Base-by-base conservation (phyloP, 2,113 vertebrate species). In the Trematomus loennbergii region DNA sequence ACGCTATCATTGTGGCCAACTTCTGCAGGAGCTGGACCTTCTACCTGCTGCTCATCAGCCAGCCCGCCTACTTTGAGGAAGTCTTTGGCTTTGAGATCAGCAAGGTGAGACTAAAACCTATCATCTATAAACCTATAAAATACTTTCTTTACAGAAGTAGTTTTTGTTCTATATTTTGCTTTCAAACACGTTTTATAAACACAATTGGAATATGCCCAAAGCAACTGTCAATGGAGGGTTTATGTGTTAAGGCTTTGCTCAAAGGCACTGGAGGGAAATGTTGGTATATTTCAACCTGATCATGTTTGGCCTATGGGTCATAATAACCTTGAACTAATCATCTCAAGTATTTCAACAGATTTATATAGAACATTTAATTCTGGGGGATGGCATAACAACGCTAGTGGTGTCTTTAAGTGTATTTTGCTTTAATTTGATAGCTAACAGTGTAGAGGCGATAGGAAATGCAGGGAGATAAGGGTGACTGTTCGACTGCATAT, bases 21-120 rank as follows among this genome's bases (percentile, higher is more conserved):
- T 98, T 98, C 91, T 98, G 97, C 94, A 95, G 97, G 66, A 97
- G 97, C 79, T 98, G 97, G 97, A 98, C 97, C 4, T 98, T 98
- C 92, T 98, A 98, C 91, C 90, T 98, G 87, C 96, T 97, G 5
- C 96, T 97, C 46, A 97, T 98, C 92, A 97, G 97, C 84, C 97
- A 98, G 91, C 97, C 97, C 0, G 97, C 97, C 12, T 98, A 98
- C 87, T 98, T 97, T 36, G 97, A 97, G 86, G 97, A 97, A 82
- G 97, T 97, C 52, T 98, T 98, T 50, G 97, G 97, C 36, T 98
- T 98, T 70, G 97, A 97, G 93, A 98, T 98, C 91, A 98, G 97
- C 93, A 98, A 98, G 95, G 97, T 97, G 78, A 82, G 82, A 74
- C 36, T 49, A 18, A n/a, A n/a, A n/a, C n/a, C n/a, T 12, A 66